Evolutionary conservation across 2,797 vertebrate species (phyloP), one percentile per base, ranked within the genome.

Genomic region (Arvicola amphibius): DNA sequence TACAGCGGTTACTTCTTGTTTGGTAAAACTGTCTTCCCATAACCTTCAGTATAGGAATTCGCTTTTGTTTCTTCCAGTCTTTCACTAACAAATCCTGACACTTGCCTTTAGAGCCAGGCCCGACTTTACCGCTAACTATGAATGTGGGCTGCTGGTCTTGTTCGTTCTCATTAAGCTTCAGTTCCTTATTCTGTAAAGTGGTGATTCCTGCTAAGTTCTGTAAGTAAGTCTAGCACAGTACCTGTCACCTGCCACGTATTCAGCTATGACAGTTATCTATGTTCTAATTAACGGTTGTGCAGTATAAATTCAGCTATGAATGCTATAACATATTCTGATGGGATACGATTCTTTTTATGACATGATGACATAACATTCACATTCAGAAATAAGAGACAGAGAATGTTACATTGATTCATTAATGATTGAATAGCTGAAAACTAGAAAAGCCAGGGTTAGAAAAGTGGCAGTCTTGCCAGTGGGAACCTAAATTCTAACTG

Each of bases 1-100:
- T 63, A 46, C 21, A 46, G 19, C 76, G 37, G 6, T 80, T 89
- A 61, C 43, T 93, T 51, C 48, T 92, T 8, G 63, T 73, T 79
- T 88, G 77, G 29, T 84, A 79, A 94, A 96, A 90, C 77, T 88
- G 51, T 3, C 81, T 92, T 87, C 90, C 40, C 56, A 65, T 37
- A 40, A 80, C 90, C 48, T 65, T 63, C n/a, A 37, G 19, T 34
- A 56, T 56, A 34, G 25, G 34, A 10, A 46, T 78, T 65, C 89
- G 67, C 86, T 65, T 91, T 77, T 81, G 56, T 91, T 65, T 59
- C 34, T 79, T 80, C 40, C 4, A 71, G 6, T 40, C 8, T 11
- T 90, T 80, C n/a, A 40, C 65, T 65, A 43, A 86, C 32, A 92
- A 90, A 81, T 91, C 37, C 59, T 65, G 43, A 53, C 17, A 29